A percentile compares a stretch with the other conserved stretches of the same genome.
Evolutionary conservation across 1,140 invertebrate species (phyloP).

Genomic region (Aphelenchoides fujianensis): DNA sequence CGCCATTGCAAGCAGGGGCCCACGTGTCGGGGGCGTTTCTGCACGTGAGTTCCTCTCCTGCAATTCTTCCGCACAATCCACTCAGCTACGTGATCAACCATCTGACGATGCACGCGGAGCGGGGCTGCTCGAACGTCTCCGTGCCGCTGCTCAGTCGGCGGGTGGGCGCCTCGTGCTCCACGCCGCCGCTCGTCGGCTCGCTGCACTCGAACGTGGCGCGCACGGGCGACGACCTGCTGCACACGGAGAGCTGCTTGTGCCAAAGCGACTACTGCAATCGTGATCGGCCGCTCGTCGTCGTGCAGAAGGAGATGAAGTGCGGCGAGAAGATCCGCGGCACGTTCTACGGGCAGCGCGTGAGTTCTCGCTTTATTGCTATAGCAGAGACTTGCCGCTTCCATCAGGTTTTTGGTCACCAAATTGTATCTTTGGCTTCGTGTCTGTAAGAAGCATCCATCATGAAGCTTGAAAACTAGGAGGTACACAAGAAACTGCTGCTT

Average conservation of each 20-base stretch:
- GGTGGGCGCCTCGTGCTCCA: neutral
- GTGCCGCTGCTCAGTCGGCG: neutral
- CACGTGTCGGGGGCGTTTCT: neutral
- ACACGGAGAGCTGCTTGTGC: neutral
- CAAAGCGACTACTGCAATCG: neutral
- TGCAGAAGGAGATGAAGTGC: neutral
- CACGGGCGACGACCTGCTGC: conserved; percentile 8
- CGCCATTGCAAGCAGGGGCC: neutral
- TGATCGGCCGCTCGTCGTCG: neutral
- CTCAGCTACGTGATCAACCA: neutral
- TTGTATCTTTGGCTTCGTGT: neutral
- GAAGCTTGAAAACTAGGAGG: no score
- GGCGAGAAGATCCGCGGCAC: neutral
- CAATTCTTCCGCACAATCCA: no score
- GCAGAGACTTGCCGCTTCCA: no score
- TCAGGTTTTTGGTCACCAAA: no score
- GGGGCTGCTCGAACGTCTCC: conserved; percentile 2
- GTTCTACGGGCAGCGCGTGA: neutral
- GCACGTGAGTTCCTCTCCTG: no score
- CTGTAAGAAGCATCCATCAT: no score
- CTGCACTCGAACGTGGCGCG: conserved; percentile 3
- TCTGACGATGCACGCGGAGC: conserved; percentile 7
- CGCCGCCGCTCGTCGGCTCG: neutral
- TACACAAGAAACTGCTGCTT: no score
- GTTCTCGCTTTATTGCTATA: no score